Base-by-base conservation (phyloP, 2,797 vertebrate species). In the Chelonia mydas region DNA sequence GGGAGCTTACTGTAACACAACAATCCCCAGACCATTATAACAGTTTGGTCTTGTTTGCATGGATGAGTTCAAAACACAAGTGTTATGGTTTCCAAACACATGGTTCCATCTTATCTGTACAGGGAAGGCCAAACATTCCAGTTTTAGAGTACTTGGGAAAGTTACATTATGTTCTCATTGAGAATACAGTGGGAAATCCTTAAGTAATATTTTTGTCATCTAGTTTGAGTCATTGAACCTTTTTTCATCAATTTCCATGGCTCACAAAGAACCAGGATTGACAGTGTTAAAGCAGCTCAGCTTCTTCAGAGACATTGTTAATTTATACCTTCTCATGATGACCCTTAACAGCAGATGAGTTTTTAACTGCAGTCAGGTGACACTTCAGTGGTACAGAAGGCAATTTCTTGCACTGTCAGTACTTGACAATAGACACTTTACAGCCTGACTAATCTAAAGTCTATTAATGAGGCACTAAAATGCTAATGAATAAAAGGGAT, bases 391-490 rank as follows among this genome's bases (percentile, higher is more conserved):
- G 61, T 87, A 87, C 11, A 87, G 83, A 96, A 96, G 51, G 53
- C 47, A 86, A 93, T 95, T 96, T 88, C 79, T 97, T 93, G 47
- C 16, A 81, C 81, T 90, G 31, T 91, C 94, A 89, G 90, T 92
- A 49, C 81, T 90, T 96, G 79, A 90, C 80, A 89, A 96, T 28
- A 90, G 83, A 89, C 88, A 91, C 13, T 95, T 95, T 96, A 84
- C 83, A 95, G 76, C 76, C 90, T 95, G 74, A 65, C 53, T 92
- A 92, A 97, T 91, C 92, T 93, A 78, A 97, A 97, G 81, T 88
- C 81, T 85, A 97, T 97, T 97, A 97, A 97, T 95, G 96, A 97
- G 90, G 81, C 53, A 91, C 57, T 95, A 94, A 97, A 97, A 89
- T 59, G 19, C 85, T 94, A 97, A 94, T 87, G 91, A 94, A 94